phyloP scores from a whole-genome alignment of 2,888 invertebrate genomes.

The Perdita meconis region DNA sequence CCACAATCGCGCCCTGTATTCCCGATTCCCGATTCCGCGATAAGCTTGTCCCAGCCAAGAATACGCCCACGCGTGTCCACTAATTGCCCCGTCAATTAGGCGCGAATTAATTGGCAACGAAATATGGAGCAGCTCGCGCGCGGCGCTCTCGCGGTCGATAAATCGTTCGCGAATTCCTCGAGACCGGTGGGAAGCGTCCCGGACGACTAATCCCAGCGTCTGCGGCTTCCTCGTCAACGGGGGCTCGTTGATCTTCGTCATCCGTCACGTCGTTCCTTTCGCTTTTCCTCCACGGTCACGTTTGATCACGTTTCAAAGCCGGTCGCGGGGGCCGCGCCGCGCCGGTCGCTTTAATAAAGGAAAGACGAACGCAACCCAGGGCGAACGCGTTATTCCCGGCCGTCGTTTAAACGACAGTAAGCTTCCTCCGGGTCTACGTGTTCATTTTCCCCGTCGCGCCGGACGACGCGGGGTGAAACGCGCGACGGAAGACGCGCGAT shows the following conservation, averaged over 20 bases:
- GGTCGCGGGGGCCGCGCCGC: too few relatives aligned
- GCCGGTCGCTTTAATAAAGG: slow-evolving; percentile 67
- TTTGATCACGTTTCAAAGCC: slow-evolving; percentile 75
- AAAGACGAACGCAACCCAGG: slow-evolving; percentile 29
- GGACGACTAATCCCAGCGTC: slow-evolving; percentile 12
- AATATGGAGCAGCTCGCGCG: slow-evolving; percentile 21
- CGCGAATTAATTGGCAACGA: slow-evolving; percentile 49
- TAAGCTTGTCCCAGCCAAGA: slow-evolving; percentile 8
- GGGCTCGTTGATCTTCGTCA: slow-evolving; percentile 70
- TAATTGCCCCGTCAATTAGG: slow-evolving; percentile 63
- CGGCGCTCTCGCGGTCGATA: slow-evolving; percentile 31
- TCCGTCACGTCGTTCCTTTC: slow-evolving; percentile 60
- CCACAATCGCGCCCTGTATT: background rate
- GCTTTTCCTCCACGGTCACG: slow-evolving; percentile 63
- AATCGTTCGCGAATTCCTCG: slow-evolving; percentile 33
- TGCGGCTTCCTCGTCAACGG: slow-evolving; percentile 21
- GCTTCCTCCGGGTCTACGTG: slow-evolving; percentile 4
- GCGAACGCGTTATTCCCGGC: slow-evolving; percentile 53
- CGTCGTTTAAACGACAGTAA: slow-evolving; percentile 33
- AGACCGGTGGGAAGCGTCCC: slow-evolving; percentile 2
- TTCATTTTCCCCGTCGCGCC: slow-evolving; percentile 30
- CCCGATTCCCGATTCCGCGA: slow-evolving; percentile 7
- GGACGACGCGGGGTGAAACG: too few relatives aligned
- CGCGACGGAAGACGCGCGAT: too few relatives aligned
- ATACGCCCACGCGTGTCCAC: slow-evolving; percentile 40